Conservation (phyloP, 2,888 invertebrate genomes). For the Steromphala cineraria region DNA sequence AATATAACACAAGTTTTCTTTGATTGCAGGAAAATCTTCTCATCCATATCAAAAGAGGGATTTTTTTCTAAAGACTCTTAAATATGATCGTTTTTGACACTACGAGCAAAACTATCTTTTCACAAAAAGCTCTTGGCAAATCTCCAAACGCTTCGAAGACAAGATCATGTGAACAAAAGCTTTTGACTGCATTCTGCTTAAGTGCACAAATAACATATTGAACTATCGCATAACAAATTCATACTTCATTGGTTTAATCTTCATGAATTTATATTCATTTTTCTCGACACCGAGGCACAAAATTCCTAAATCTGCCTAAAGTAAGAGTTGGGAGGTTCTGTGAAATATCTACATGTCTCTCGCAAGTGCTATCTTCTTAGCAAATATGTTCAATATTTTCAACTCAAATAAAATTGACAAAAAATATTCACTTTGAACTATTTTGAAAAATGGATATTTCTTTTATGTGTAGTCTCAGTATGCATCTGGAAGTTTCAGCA, state of each 20-base stretch:
- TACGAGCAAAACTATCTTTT: conserved; percentile 1
- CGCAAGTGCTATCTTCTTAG: background rate
- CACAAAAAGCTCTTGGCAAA: background rate
- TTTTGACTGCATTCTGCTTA: background rate
- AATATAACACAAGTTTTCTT: conserved; percentile 9
- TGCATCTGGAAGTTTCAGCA: background rate
- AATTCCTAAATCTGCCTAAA: background rate
- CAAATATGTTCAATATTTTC: background rate
- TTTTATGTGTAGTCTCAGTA: background rate
- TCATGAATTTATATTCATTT: conserved; percentile 5
- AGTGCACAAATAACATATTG: conserved; percentile 14
- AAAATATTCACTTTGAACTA: background rate
- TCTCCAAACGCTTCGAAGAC: background rate
- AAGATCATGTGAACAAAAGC: background rate
- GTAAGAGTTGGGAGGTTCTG: background rate
- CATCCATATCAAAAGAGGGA: background rate
- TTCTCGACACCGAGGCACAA: background rate
- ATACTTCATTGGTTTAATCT: background rate
- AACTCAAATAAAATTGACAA: background rate
- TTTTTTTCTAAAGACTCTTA: background rate
- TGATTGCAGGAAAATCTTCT: background rate
- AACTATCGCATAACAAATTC: background rate
- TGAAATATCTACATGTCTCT: background rate
- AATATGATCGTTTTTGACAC: background rate
- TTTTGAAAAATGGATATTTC: background rate